Evolutionary conservation across 2,113 vertebrate genomes (phyloP), one percentile per base, ranked within the genome.

Genomic region (Actinemys pallida): DNA sequence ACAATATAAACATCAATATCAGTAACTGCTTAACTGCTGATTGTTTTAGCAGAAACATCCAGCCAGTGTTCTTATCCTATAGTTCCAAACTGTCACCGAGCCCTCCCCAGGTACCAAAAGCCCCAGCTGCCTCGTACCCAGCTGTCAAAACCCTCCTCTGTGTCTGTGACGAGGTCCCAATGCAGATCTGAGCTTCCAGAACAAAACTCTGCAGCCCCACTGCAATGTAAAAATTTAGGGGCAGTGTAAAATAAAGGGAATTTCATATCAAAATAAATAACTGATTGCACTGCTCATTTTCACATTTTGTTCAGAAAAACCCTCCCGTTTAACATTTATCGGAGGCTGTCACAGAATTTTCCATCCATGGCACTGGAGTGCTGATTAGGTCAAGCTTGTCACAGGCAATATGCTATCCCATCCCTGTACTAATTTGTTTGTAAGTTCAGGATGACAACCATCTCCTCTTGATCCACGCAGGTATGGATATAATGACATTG

Each of bases 401-500:
- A 3, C 0, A 4, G 42, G 39, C 10, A 5, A 1, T 76, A 24
- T 4, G 29, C 65, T 42, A 0, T 10, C 69, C 31, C 24, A 5
- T 39, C 4, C 11, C 0, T 0, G 39, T 16, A 8, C 13, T 72
- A 45, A 4, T 1, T 27, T 29, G n/a, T 79, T 16, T 6, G 5
- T 25, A 10, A 69, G 3, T 1, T 17, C 7, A 8, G 52, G 39
- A 4, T 8, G 62, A 25, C 50, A 59, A 92, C 42, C 0, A 0
- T 14, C 24, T 96, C 88, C 89, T 89, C 97, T 81, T 96, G 42
- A 3, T 93, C 72, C 3, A 0, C 16, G 7, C 90, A 99, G 99
- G 17, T 99, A 98, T 0, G 99, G 99, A 90, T 99, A 99, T 98
- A 99, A 98, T 0, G 99, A 99, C 93, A 98, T 99, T 1, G 98